Percentiles rank a stretch among this genome's conserved stretches.
phyloP scores from a whole-genome alignment of 2,113 vertebrate genomes.

The Macaca nemestrina region DNA sequence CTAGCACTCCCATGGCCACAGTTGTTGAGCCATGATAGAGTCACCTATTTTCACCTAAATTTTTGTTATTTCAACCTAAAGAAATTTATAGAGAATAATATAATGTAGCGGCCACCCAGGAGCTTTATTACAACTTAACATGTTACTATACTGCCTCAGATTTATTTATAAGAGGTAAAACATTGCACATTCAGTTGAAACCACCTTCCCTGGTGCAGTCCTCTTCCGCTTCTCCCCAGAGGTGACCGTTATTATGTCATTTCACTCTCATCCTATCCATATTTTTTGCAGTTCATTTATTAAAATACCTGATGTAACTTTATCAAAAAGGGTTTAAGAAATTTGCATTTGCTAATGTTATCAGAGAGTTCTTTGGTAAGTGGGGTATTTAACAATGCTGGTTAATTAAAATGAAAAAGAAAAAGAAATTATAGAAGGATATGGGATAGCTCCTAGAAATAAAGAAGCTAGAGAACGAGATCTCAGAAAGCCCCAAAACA shows the following conservation, averaged over 20 bases:
- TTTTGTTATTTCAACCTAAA: conserved; percentile 23
- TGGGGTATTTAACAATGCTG: background rate
- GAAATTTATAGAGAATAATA: background rate
- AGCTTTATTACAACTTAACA: background rate
- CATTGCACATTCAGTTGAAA: background rate
- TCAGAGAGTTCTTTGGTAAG: conserved; percentile 9
- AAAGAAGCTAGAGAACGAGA: background rate
- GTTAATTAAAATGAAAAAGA: conserved; percentile 37
- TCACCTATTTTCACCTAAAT: background rate
- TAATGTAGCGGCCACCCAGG: background rate
- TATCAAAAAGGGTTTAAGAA: conserved; percentile 33
- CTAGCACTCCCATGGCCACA: background rate
- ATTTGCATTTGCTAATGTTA: conserved; percentile 15
- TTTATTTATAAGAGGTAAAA: conserved; percentile 51
- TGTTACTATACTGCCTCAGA: background rate
- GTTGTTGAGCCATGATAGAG: background rate
- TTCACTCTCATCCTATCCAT: background rate
- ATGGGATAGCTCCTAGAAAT: background rate
- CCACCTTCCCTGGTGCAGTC: background rate
- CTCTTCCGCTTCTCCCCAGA: background rate
- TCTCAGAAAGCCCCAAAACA: background rate
- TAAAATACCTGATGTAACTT: background rate
- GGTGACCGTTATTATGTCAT: background rate
- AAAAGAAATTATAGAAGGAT: background rate
- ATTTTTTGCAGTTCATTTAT: background rate